Conservation (phyloP, 2,797 vertebrate genomes). For the Gymnothorax reevesii region DNA sequence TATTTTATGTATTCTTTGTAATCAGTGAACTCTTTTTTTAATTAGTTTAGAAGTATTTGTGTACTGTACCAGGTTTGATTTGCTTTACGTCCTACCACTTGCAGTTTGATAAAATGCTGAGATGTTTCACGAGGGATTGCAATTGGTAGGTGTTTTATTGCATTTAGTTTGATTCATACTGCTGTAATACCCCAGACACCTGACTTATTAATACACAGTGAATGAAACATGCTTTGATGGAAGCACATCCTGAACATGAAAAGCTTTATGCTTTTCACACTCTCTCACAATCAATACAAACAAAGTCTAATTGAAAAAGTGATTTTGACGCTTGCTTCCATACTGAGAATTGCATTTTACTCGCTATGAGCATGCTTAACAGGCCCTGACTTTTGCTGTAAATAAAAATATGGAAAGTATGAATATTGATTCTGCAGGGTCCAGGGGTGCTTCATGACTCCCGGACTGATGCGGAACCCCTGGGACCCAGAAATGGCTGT, state of each 20-base stretch:
- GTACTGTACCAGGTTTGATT: neutral
- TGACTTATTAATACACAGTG: neutral
- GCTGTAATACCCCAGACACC: neutral
- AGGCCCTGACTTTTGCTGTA: neutral
- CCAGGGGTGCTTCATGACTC: neutral
- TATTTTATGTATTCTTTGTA: neutral
- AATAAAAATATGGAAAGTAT: neutral
- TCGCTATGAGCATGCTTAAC: neutral
- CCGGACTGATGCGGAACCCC: neutral
- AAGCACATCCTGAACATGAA: neutral
- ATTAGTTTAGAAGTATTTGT: neutral
- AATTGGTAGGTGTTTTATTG: neutral
- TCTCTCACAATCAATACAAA: neutral
- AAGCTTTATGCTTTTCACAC: neutral
- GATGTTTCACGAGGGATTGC: neutral
- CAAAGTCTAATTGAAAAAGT: neutral
- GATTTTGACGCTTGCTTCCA: neutral
- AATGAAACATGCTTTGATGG: neutral
- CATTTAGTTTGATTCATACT: neutral
- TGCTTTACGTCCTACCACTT: neutral
- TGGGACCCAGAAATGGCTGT: conserved; percentile 10
- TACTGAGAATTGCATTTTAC: neutral
- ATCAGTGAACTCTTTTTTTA: neutral
- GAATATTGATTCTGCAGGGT: conserved; percentile 33
- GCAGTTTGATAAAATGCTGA: neutral